Base-by-base conservation (phyloP, 2,888 invertebrate genomes). In the Ametastegia equiseti region DNA sequence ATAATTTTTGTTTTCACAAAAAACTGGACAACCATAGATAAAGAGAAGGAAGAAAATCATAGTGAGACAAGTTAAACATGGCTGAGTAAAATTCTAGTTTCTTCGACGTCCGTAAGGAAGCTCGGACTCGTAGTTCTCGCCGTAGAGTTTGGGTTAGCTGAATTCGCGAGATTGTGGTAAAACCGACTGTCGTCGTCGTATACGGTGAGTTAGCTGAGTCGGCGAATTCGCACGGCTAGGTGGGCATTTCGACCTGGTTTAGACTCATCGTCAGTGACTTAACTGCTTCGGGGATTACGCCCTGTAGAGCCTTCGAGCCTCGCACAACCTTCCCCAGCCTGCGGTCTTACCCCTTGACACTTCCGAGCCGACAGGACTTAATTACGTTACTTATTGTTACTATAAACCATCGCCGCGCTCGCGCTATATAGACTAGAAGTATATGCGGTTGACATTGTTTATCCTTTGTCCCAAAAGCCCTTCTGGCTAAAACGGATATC, bases 281-380 rank as follows among this genome's bases (percentile, higher is more conserved):
- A 75, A 75, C 75, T 75, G 36, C 36, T 54, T 30, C 33, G 27
- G 47, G 54, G 75, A 75, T 75, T 75, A 75, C 75, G 54, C 36
- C 36, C 71, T 47, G 36, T 30, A 15, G 71, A 47, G 27, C n/a
- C n/a, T 71, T 42, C 71, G 71, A 45, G 45, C 71, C 45, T 71
- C 27, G 9, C 63, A 45, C 50, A 50, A 50, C 75, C 75, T 75
- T 50, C 50, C n/a, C n/a, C 5, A 19, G 36, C 54, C 36, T 54
- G 54, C 23, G 75, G 36, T 19, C 27, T 39, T 54, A 19, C 45
- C 75, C 50, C 75, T 36, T 75, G 75, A 75, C 75, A 75, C 73
- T 75, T 50, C 23, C 50, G 11, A 33, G 33, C 19, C 36, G 54
- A 36, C 36, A 50, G 36, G 30, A 75, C 36, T 50, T 75, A 73